These are phyloP conservation scores for Oligia fasciuncula DNA, from an alignment of 2,888 invertebrate genomes.

Conservation along the genomic window DNA sequence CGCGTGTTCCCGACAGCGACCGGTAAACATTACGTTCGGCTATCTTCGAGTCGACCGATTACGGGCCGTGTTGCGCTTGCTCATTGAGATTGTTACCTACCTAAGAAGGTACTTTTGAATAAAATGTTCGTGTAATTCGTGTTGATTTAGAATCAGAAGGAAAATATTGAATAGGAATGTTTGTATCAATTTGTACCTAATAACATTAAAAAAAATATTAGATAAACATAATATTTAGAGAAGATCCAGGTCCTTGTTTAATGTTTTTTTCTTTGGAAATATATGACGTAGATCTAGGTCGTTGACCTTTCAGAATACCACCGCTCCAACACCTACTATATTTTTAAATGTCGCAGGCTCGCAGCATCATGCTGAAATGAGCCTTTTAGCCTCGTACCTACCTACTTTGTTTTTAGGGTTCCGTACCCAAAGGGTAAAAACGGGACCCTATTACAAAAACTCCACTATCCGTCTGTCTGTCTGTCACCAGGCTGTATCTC, in stretches of 20 bases:
- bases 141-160: not conserved
- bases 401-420: too few relatives aligned
- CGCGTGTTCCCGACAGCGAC: not conserved
- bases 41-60: constrained; percentile 43
- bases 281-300: not conserved
- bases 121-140: not conserved
- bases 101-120: not conserved
- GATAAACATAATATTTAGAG: too few relatives aligned
- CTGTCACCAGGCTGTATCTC: too few relatives aligned
- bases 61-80: constrained; percentile 35
- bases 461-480: too few relatives aligned
- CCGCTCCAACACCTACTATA: not conserved
- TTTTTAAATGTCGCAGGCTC: too few relatives aligned
- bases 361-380: too few relatives aligned
- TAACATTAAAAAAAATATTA: not conserved
- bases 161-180: not conserved
- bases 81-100: constrained; percentile 11
- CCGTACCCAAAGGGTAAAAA: too few relatives aligned
- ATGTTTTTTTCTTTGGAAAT: not conserved
- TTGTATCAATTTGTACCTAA: not conserved
- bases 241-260: not conserved
- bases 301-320: not conserved
- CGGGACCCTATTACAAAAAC: too few relatives aligned
- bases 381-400: too few relatives aligned
- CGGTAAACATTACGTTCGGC: constrained; percentile 47